Evolutionary conservation across 2,888 invertebrate genomes (phyloP), one percentile per base, ranked within the genome.

Genomic region (Odontothrips loti): DNA sequence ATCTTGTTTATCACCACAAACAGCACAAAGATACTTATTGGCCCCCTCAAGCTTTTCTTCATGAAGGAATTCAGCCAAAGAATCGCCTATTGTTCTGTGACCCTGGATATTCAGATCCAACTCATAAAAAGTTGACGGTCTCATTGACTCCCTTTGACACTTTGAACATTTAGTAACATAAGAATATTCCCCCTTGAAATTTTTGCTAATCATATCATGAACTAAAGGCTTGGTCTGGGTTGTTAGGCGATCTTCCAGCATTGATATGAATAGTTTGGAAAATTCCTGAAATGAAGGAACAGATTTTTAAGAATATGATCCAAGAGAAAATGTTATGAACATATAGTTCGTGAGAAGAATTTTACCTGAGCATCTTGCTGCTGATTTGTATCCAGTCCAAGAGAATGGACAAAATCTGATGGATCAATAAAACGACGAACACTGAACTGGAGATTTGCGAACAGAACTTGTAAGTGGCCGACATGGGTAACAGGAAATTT

Each of bases 331-430:
- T 58, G 20, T n/a, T 4, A 47, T 20, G 6, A 47, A 20, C 47
- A 20, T 3, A 9, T 17, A 43, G 6, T n/a, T 47, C n/a, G 47
- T 1, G 43, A 17, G 15, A 79, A 47, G 47, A n/a, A 15, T 75
- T 6, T 34, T 81, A 85, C 85, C 82, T 85, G 91, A 51, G 91
- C 91, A 87, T 92, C 92, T 87, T 91, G 91, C 83, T 92, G 91
- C 58, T 89, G 89, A 68, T 88, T 88, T 29, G 90, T 89, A 85
- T 91, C 90, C 80, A 92, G 86, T 9, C 90, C 89, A 11, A 92
- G 86, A 79, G 89, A 89, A 51, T 88, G 87, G 3, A 91, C 90
- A 82, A 92, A 89, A 82, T 89, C 89, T 75, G 89, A 88, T 4
- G 91, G 91, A 86, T 91, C 91, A 58, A 91, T 87, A 81, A 87